Evolutionary conservation across 1,140 invertebrate species (phyloP), one percentile per base, ranked within the genome.

Genomic region (Diachasma alloeum): DNA sequence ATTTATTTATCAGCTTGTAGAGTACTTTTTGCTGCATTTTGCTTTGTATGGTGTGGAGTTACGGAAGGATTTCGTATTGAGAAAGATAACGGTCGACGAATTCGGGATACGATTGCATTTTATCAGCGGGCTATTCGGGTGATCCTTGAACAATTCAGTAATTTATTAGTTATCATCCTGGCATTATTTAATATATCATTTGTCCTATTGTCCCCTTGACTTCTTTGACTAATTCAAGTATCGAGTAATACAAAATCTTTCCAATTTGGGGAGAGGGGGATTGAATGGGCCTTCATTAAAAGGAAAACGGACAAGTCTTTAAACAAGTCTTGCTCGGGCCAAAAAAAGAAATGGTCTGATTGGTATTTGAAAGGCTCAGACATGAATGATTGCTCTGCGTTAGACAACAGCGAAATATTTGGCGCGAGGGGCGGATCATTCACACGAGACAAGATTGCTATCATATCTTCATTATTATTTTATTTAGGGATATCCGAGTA

Each of bases 41-140:
- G 13, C 9, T 66, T 66, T 66, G 63, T 26, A n/a, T 66, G 22
- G 8, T 6, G 19, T 59, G 53, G 53, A 59, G 22, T 63, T 63
- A 19, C 59, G 59, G 59, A 63, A 63, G 59, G 59, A 63, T 63
- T 63, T 63, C 59, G 59, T 63, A 63, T 63, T 63, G 24, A 53
- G 10, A 53, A 53, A 15, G 15, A 53, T 53, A 31, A 31, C 48
- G 48, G 17, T 6, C 48, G 48, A 53, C 48, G 48, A 17, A 5
- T 19, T 53, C 48, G 17, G 15, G n/a, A 53, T 17, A 15, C 1
- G 1, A 5, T 53, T 53, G 2, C 10, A 17, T 53, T 53, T 53
- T 17, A 4, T 53, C n/a, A 1, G 2, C 44, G 10, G 15, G 17
- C 2, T 59, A 59, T 3, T 59, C 53, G 17, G 17, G 17, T 19